Evolutionary conservation across 2,888 invertebrate genomes (phyloP).

Genomic region (Drosophila niveifrons): DNA sequence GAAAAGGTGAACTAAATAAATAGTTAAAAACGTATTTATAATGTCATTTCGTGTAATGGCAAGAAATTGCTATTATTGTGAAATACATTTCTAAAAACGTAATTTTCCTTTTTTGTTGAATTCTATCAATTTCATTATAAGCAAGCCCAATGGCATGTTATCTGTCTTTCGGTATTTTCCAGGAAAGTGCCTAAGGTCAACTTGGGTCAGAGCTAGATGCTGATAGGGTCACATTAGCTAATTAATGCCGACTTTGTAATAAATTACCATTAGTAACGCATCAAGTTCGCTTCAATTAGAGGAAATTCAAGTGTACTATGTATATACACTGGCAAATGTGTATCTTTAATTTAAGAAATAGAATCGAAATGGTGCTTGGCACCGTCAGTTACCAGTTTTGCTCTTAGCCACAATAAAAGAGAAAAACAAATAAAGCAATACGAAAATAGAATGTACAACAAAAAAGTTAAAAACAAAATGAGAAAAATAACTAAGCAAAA

Average conservation of each 20-base stretch:
- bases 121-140: conserved; percentile 1
- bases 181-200: conserved; percentile 11
- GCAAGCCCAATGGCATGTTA: background rate
- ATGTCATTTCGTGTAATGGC: background rate
- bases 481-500: conserved; percentile 6
- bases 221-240: conserved; percentile 34
- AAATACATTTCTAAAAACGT: background rate
- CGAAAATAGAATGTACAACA: conserved; percentile 29
- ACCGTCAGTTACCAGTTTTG: conserved; percentile 49
- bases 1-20: no score
- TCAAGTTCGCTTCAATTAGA: conserved; percentile 29
- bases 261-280: conserved; percentile 27
- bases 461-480: background rate
- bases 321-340: conserved; percentile 16
- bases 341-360: conserved; percentile 26
- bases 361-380: conserved; percentile 41
- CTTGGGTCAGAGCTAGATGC: conserved; percentile 15
- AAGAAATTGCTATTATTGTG: background rate
- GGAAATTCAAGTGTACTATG: conserved; percentile 13
- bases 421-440: conserved; percentile 22
- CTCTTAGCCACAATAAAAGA: conserved; percentile 3
- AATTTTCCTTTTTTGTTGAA: background rate
- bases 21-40: no score
- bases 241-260: conserved; percentile 40
- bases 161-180: background rate